phyloP scores from a whole-genome alignment of 2,797 vertebrate species.

The Microctenopoma stevenorrisi region DNA sequence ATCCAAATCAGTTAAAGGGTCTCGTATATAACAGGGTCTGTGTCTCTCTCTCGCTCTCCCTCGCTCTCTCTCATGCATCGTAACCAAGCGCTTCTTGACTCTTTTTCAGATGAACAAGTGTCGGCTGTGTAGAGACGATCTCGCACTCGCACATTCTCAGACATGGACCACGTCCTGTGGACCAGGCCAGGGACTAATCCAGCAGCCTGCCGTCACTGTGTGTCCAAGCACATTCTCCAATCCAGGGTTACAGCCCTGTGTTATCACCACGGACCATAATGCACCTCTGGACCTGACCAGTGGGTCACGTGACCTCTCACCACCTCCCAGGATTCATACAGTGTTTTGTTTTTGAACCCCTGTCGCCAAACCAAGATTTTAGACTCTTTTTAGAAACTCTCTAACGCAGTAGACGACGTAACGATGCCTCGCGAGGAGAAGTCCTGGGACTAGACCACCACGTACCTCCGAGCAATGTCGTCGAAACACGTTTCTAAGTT shows the following conservation, averaged over 20 bases:
- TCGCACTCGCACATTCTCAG: constrained; percentile 4
- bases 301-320: constrained; percentile 17
- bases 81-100: constrained; percentile 13
- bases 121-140: constrained; percentile 88
- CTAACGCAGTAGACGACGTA: constrained; percentile 22
- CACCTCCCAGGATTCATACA: constrained; percentile 34
- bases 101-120: constrained; percentile 92
- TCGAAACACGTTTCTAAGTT: constrained; percentile 32
- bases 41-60: too few relatives aligned
- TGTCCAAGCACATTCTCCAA: constrained; percentile 59
- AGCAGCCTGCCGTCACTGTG: constrained; percentile 37
- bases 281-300: constrained; percentile 31
- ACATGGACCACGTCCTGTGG: constrained; percentile 14
- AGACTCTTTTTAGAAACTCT: constrained; percentile 51
- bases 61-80: too few relatives aligned
- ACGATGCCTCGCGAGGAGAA: constrained; percentile 23
- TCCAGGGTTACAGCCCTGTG: constrained; percentile 13
- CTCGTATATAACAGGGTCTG: too few relatives aligned
- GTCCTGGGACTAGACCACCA: constrained; percentile 55
- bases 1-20: too few relatives aligned
- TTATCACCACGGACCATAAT: constrained; percentile 37
- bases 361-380: constrained; percentile 47
- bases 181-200: constrained; percentile 44
- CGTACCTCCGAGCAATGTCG: constrained; percentile 53
- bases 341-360: constrained; percentile 45